These are phyloP conservation scores for Carcharodon carcharias DNA, from an alignment of 2,797 vertebrate species.

Conservation along the genomic window DNA sequence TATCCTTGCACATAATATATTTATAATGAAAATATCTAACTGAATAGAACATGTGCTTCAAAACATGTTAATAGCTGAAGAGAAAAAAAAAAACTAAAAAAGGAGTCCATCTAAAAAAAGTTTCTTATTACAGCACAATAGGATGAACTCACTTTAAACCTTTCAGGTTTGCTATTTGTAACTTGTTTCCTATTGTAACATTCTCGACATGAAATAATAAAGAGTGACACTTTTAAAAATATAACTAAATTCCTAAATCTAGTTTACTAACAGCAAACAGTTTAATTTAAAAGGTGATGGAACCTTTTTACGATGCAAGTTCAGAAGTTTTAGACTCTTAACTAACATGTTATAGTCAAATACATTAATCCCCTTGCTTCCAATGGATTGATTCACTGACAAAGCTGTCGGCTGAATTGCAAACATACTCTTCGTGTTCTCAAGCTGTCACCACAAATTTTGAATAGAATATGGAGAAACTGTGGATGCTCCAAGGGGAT, in stretches of 20 bases:
- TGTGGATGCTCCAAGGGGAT: background rate
- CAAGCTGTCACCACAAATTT: background rate
- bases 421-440: background rate
- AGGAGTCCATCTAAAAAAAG: background rate
- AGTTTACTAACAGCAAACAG: background rate
- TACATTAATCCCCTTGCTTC: background rate
- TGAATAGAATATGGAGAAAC: background rate
- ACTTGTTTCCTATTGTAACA: background rate
- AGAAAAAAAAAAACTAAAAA: background rate
- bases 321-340: background rate
- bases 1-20: background rate
- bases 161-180: background rate
- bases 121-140: background rate
- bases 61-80: background rate
- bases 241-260: background rate
- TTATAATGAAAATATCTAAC: constrained; percentile 17
- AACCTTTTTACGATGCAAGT: background rate
- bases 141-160: background rate
- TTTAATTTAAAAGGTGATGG: background rate
- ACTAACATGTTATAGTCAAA: background rate
- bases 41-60: background rate
- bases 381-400: background rate
- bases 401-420: background rate
- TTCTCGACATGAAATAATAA: too few relatives aligned
- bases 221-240: background rate